phyloP scores from a whole-genome alignment of 1,140 invertebrate genomes.

The Diorhabda carinulata region DNA sequence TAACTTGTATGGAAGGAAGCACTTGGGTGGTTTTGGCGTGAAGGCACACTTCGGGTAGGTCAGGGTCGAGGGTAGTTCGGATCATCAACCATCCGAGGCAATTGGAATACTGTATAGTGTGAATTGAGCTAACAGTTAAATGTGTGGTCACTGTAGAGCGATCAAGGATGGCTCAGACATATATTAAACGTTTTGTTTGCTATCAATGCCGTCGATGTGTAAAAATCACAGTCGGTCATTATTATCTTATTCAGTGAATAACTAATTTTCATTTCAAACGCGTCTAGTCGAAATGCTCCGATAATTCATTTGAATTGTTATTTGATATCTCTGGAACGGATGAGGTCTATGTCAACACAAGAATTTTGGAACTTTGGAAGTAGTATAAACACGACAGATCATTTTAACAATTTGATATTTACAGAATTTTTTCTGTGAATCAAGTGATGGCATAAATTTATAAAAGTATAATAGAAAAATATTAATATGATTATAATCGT shows the following conservation, averaged over 20 bases:
- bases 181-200: constrained; percentile 11
- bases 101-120: constrained; percentile 31
- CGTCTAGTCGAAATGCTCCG: constrained; percentile 4
- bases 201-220: constrained; percentile 9
- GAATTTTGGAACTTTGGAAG: too few species aligned
- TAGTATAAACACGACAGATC: too few species aligned
- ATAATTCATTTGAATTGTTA: not conserved
- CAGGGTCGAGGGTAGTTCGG: constrained; percentile 48
- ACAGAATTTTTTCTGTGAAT: too few species aligned
- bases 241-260: constrained; percentile 18
- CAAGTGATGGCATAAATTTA: too few species aligned
- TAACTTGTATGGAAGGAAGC: constrained; percentile 11
- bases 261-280: constrained; percentile 9
- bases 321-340: not conserved
- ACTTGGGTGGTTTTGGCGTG: constrained; percentile 30
- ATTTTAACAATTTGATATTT: too few species aligned
- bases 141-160: constrained; percentile 44
- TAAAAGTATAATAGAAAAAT: too few species aligned
- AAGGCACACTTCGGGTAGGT: constrained; percentile 37
- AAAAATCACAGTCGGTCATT: constrained; percentile 11
- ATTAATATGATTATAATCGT: too few species aligned
- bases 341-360: too few species aligned
- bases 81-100: constrained; percentile 45
- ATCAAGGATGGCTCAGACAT: constrained; percentile 33
- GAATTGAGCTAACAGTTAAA: constrained; percentile 43